Base-by-base conservation (phyloP, 2,113 vertebrate species). In the Sapajus apella region DNA sequence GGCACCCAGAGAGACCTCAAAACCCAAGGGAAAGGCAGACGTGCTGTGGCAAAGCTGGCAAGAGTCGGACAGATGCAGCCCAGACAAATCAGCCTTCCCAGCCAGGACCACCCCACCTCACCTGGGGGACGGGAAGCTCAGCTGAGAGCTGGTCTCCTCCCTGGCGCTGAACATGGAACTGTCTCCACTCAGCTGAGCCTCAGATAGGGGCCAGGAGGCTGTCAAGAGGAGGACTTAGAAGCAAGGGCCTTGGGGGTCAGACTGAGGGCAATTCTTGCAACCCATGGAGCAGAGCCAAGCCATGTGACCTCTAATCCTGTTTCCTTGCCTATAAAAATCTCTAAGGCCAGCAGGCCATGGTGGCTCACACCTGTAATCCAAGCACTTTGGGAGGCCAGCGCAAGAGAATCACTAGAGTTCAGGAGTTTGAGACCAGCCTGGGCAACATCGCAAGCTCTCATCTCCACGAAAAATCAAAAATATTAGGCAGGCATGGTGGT, bases 41-140 rank as follows among this genome's bases (percentile, higher is more conserved):
- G 20, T 6, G 0, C n/a, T 21, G 21, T 1, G 5, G n/a, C 52
- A 20, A 52, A 55, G 72, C 0, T 0, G 64, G 84, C 50, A 16
- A 12, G 64, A 75, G 27, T 30, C 5, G 5, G 27, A 64, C 27
- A 64, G 61, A 64, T 30, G 27, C 61, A 13, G 12, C 75, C 11
- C 20, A 3, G 7, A 2, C 8, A 5, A 21, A 6, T 35, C 25
- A 10, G 58, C 70, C 72, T 30, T 45, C 52, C 4, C 3, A 27
- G 21, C 18, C 45, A 1, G 47, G 0, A 25, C 8, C 21, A 12
- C 10, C 3, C 47, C 1, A 0, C 27, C 32, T 43, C 35, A 56
- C n/a, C 76, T 5, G 1, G 13, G 17, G 17, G 0, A 13, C 30
- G 6, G 43, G 55, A 86, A 75, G 47, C 4, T 79, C 27, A 64